A percentile compares a stretch with the other conserved stretches of the same genome.
phyloP scores from a whole-genome alignment of 2,113 vertebrate species.

The Illadopsis cleaveri region DNA sequence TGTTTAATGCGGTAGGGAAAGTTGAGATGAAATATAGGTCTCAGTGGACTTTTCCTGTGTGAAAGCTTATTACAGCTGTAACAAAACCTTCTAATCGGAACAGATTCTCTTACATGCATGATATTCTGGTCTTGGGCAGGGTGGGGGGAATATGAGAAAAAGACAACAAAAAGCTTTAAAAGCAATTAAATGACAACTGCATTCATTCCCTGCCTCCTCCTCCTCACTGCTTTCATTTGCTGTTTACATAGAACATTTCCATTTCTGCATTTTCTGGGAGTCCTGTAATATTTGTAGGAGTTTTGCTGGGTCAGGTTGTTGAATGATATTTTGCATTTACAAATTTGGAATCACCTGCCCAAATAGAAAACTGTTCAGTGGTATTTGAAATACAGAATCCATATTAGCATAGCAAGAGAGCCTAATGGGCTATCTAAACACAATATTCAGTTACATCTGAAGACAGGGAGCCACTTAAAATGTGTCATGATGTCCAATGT shows the following conservation, averaged over 20 bases:
- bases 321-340: constrained; percentile 1
- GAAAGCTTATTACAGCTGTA: constrained; percentile 75
- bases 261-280: neutral
- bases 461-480: constrained; percentile 13
- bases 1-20: constrained; percentile 71
- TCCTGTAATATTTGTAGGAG: neutral
- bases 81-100: constrained; percentile 72
- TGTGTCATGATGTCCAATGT: neutral
- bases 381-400: constrained; percentile 23
- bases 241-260: neutral
- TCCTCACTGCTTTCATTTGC: neutral
- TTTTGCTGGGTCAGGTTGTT: constrained; percentile 14
- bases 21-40: constrained; percentile 74
- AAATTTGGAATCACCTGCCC: neutral
- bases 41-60: constrained; percentile 65
- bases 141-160: neutral
- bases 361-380: constrained; percentile 17
- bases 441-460: constrained; percentile 17
- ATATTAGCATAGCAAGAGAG: neutral
- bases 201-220: neutral
- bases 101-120: constrained; percentile 61
- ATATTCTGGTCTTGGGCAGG: constrained; percentile 42
- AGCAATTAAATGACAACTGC: neutral
- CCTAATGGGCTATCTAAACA: neutral
- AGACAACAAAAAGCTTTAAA: constrained; percentile 22